Conservation (phyloP, 2,113 vertebrate genomes). For the Malaclemys terrapin region DNA sequence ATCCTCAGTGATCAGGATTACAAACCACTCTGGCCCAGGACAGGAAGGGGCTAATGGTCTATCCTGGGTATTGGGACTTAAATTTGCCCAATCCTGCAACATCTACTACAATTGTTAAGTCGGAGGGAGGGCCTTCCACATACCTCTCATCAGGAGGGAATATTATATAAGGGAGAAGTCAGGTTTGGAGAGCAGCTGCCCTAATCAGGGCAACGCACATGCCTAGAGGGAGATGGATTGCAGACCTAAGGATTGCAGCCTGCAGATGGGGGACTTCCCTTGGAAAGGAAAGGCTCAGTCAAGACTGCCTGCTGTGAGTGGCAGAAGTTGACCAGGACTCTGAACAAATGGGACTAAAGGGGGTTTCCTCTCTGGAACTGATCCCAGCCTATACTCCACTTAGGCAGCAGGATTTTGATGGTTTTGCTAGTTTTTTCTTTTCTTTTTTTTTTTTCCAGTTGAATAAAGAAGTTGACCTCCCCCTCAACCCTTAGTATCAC, state of each 20-base stretch:
- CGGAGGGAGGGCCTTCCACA: fast-evolving
- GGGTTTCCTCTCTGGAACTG: not conserved
- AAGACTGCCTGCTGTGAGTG: not conserved
- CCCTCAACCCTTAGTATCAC: not conserved
- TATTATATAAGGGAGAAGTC: not conserved
- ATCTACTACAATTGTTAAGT: not conserved
- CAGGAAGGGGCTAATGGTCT: not conserved
- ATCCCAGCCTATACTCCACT: not conserved
- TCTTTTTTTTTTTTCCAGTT: not conserved
- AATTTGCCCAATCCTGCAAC: not conserved
- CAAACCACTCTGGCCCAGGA: not conserved
- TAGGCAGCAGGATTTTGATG: not conserved
- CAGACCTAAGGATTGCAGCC: too few relatives aligned
- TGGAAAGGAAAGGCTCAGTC: not conserved
- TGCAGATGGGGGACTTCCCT: not conserved
- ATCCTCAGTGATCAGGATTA: not conserved
- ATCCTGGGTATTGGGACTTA: fast-evolving
- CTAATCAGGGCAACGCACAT: not conserved
- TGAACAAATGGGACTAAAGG: not conserved
- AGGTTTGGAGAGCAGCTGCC: not conserved
- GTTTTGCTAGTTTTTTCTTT: not conserved
- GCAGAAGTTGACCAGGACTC: not conserved
- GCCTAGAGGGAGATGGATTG: not conserved
- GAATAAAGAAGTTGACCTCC: not conserved
- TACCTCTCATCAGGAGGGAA: not conserved